Base-by-base conservation (phyloP, 2,113 vertebrate species). In the Phaethon lepturus region DNA sequence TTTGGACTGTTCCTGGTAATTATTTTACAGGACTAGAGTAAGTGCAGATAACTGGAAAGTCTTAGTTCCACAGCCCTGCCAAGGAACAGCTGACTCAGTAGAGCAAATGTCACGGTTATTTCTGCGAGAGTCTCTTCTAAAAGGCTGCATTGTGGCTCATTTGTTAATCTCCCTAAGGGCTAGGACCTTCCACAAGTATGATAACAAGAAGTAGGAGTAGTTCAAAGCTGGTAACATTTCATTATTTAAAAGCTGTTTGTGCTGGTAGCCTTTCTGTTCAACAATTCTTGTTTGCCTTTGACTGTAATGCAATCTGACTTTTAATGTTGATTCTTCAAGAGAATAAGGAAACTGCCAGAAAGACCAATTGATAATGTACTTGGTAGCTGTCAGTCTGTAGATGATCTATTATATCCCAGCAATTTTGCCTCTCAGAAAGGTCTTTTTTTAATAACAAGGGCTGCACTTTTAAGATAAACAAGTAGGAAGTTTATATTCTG, bases 381-480 rank as follows among this genome's bases (percentile, higher is more conserved):
- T 91, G 73, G 40, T 85, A 80, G 86, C 79, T 86, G 77, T 89
- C 95, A 90, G 80, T 88, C 88, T 93, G 62, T 13, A 53, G 91
- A 74, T 64, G 83, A 88, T 81, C 78, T 85, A 44, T 53, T 63
- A 26, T 87, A 88, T 95, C 64, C 81, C 88, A 71, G 87, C 25
- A 92, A 86, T 96, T 95, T 49, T 95, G 91, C 97, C 75, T 97
- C 97, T 98, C 69, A 55, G 83, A 97, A 98, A 96, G 89, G 84
- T 81, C 96, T 96, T 82, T 94, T 94, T 91, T 96, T 89, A 95
- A 93, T 84, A 91, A 93, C 75, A 83, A 93, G 86, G 87, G 26
- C 90, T 59, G 59, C 35, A 52, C 92, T 98, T 95, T 77, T 82
- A 96, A 97, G 93, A 97, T 91, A 96, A 97, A 97, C 94, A 97